These are phyloP conservation scores for Synergus umbraculus DNA, from an alignment of 2,888 invertebrate species.

Conservation along the genomic window DNA sequence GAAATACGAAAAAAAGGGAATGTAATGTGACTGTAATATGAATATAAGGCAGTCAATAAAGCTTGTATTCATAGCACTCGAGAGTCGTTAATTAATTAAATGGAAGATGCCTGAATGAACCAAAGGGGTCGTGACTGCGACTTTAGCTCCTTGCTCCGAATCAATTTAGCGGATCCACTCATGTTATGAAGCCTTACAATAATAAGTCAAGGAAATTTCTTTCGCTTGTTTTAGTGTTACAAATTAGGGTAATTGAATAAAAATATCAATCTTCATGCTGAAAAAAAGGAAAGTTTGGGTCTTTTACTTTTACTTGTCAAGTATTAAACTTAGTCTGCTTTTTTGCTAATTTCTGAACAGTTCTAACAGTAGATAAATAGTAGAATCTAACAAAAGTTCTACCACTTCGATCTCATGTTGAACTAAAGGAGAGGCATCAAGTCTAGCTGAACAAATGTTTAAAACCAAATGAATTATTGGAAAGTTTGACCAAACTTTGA, in stretches of 20 bases:
- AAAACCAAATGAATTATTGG: too few relatives aligned
- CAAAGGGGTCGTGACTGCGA: conserved; percentile 60
- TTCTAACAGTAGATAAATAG: too few relatives aligned
- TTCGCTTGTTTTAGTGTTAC: background rate
- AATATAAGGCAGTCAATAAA: background rate
- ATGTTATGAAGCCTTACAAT: conserved; percentile 39
- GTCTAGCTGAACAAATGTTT: too few relatives aligned
- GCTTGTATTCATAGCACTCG: conserved; percentile 37
- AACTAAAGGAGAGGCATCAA: too few relatives aligned
- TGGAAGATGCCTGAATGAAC: conserved; percentile 22
- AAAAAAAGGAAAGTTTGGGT: too few relatives aligned
- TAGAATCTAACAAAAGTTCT: too few relatives aligned
- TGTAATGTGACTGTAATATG: background rate
- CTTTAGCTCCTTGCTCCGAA: conserved; percentile 65
- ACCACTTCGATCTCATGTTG: too few relatives aligned
- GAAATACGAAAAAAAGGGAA: background rate
- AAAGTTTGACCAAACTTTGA: too few relatives aligned
- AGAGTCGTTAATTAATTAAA: conserved; percentile 53
- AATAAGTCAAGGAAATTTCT: too few relatives aligned
- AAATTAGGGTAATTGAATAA: background rate
- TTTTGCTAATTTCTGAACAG: too few relatives aligned
- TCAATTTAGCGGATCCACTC: conserved; percentile 68
- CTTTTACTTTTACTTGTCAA: too few relatives aligned
- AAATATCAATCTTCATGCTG: background rate
- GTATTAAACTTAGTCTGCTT: too few relatives aligned